Evolutionary conservation across 64 coral and sea anemone species (phyloP), one percentile per base, ranked within the genome.

Genomic region (Pocillopora verrucosa): DNA sequence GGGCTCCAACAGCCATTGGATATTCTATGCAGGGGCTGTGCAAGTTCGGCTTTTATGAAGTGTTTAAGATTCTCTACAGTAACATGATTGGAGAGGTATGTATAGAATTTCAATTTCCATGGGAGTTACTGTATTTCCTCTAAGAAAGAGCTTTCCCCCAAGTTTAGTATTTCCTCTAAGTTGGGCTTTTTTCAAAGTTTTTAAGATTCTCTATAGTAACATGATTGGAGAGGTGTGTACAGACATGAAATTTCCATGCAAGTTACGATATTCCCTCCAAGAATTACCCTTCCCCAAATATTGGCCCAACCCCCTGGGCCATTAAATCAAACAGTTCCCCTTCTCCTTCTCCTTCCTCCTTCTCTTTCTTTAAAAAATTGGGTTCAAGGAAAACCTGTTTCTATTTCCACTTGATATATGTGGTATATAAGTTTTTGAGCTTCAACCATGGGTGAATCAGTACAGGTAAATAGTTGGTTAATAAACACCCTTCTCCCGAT

Each of bases 41-140:
- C 84, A 98, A 98, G 85, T 98, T 98, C 95, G 96, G 96, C 37
- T 98, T 98, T 75, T 98, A 98, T 86, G 96, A 98, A 95, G 96
- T 98, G 11, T 98, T 98, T 41, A 98, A 98, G 85, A 95, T 98
- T 61, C 83, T 98, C 25, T 98, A 98, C n/a, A 73, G 96, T 36
- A 94, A 98, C 80, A 76, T 98, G 16, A 38, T 98, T 36, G 96
- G 96, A n/a, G 96, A 98, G 96, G 96, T 95, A 88, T 30, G 84
- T 76, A 13, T 88, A 59, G 2, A 13, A 56, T 5, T 76, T 76
- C n/a, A 10, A 75, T 12, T 36, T 64, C 17, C 25, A 35, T 84
- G 15, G 19, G 26, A 4, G 59, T 4, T 83, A n/a, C 17, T 58
- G 17, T 19, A 61, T 63, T 65, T 62, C 59, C 16, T 58, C 35